phyloP scores from a whole-genome alignment of 1,140 invertebrate species.

The Drosophila neocordata region DNA sequence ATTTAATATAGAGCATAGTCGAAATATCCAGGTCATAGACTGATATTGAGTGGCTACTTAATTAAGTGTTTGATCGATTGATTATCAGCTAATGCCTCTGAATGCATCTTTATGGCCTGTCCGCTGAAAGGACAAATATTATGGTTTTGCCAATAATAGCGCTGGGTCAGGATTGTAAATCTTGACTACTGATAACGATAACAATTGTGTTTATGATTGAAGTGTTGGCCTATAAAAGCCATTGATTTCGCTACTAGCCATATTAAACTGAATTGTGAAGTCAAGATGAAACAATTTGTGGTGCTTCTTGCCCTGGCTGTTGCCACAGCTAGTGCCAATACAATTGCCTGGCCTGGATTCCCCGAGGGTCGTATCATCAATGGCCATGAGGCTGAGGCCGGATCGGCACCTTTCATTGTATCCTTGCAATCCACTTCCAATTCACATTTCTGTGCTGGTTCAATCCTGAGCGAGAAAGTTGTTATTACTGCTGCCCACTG shows the following conservation, averaged over 20 bases:
- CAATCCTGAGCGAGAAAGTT: slow-evolving; percentile 14
- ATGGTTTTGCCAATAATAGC: background rate
- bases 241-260: background rate
- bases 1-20: background rate
- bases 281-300: slow-evolving; percentile 67
- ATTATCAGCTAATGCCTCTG: slow-evolving; percentile 10
- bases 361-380: slow-evolving; percentile 81
- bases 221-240: slow-evolving; percentile 49
- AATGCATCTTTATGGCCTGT: slow-evolving; percentile 6
- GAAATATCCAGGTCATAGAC: slow-evolving; percentile 9
- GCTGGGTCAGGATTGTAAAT: slow-evolving; percentile 55
- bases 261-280: slow-evolving; percentile 30
- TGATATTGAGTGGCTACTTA: slow-evolving; percentile 11
- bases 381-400: slow-evolving; percentile 55
- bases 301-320: slow-evolving; percentile 57
- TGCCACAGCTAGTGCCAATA: slow-evolving; percentile 43
- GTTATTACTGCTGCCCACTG: slow-evolving; percentile 76
- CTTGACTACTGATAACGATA: slow-evolving; percentile 42
- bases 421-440: slow-evolving; percentile 44
- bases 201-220: slow-evolving; percentile 25
- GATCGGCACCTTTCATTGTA: slow-evolving; percentile 76
- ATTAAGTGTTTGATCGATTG: slow-evolving; percentile 1
- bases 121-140: slow-evolving; percentile 6
- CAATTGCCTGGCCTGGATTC: slow-evolving; percentile 53
- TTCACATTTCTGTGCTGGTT: slow-evolving; percentile 65